phyloP scores from a whole-genome alignment of 2,797 vertebrate genomes.

The Setipinna tenuifilis region DNA sequence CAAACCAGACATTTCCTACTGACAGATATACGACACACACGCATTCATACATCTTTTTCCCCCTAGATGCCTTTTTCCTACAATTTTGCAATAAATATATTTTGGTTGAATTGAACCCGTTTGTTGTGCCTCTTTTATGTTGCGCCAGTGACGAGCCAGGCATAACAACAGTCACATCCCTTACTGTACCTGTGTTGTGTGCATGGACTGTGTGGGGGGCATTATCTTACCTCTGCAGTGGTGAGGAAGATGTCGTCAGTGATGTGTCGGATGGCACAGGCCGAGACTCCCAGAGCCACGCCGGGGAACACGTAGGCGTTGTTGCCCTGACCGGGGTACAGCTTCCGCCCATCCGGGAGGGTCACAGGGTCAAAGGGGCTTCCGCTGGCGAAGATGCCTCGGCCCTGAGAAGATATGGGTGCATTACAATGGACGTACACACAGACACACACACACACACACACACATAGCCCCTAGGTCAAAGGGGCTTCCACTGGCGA shows the following conservation, averaged over 20 bases:
- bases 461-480: no score
- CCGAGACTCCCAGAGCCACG: slow-evolving; percentile 86
- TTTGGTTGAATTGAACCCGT: no score
- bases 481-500: slow-evolving; percentile 98
- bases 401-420: slow-evolving; percentile 74
- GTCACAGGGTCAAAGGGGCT: slow-evolving; percentile 93
- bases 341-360: slow-evolving; percentile 82
- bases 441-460: slow-evolving; percentile 1
- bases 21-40: no score
- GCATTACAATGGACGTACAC: background rate
- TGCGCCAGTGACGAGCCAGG: no score
- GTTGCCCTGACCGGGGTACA: slow-evolving; percentile 95
- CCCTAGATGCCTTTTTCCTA: no score
- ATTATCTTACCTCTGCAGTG: slow-evolving; percentile 86
- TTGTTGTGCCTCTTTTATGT: no score
- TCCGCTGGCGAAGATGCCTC: slow-evolving; percentile 94
- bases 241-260: slow-evolving; percentile 85
- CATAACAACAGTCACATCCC: no score
- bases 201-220: no score
- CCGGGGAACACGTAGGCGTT: slow-evolving; percentile 97
- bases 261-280: slow-evolving; percentile 84
- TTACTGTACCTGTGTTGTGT: no score
- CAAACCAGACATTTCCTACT: no score
- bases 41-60: no score
- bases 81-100: no score